Evolutionary conservation across 2,113 vertebrate genomes (phyloP), one percentile per base, ranked within the genome.

Genomic region (Anseranas semipalmata): DNA sequence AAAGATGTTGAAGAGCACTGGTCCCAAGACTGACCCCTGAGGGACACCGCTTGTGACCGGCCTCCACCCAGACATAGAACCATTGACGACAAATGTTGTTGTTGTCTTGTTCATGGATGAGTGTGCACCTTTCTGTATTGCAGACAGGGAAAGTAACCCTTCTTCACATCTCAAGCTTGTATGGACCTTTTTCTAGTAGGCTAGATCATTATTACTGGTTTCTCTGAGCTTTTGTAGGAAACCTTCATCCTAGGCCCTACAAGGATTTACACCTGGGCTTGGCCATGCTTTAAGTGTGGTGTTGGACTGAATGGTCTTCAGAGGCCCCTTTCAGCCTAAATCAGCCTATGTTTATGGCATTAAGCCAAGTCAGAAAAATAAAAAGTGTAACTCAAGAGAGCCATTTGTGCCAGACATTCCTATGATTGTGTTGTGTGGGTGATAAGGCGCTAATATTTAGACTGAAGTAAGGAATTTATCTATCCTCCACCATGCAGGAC

Each of bases 401-500:
- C 7, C 37, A 75, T 35, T 89, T 53, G 13, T 10, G 35, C 27
- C 30, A 84, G 68, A 18, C 24, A 37, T 16, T 52, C 15, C 45
- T 59, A 27, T 14, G 41, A 27, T 1, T 3, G 24, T 30, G 37
- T 27, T 82, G 5, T 39, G 45, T 18, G 9, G 3, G 21, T 60
- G 35, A 4, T 37, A 15, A 52, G 3, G 3, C 48, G 45, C 30
- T 32, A 3, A 48, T 46, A 12, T 7, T 46, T 6, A 28, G 14
- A 25, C 2, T 4, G 19, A 56, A 52, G 33, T 58, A 30, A 74
- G 20, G 2, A 10, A 56, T 9, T 9, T 19, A 8, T 30, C 9
- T 77, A 15, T 8, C 2, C 18, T 25, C 8, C 33, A 56, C 4
- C 2, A 10, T 0, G 6, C 3, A 39, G 35, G 14, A 48, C 22